phyloP scores from a whole-genome alignment of 1,140 invertebrate species.

The Drosophila elegans region DNA sequence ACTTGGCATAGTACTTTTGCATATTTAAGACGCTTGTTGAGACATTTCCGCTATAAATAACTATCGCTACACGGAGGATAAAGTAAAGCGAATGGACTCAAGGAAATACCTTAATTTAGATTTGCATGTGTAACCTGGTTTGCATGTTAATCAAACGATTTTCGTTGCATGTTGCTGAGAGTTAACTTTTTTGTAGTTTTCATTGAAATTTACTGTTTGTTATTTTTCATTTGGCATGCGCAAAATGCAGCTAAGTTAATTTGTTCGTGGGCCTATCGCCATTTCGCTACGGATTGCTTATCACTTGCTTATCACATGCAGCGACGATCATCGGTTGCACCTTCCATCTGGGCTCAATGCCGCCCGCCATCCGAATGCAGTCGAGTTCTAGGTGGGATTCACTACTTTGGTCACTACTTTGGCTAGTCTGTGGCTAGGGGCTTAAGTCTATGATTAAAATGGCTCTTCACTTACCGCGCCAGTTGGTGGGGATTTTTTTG shows the following conservation, averaged over 20 bases:
- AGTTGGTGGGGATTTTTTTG: constrained; percentile 53
- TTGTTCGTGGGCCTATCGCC: constrained; percentile 51
- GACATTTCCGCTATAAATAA: constrained; percentile 70
- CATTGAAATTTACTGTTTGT: constrained; percentile 26
- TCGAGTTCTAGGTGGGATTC: constrained; percentile 46
- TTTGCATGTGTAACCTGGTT: constrained; percentile 33
- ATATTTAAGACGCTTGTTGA: constrained; percentile 60
- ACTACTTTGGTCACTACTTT: constrained; percentile 49
- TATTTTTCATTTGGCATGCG: constrained; percentile 64
- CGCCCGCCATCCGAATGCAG: constrained; percentile 40
- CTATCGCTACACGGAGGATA: constrained; percentile 24
- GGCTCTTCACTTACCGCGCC: constrained; percentile 76
- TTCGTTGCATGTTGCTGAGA: constrained; percentile 54
- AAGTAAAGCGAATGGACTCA: constrained; percentile 27
- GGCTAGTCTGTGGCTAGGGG: constrained; percentile 52
- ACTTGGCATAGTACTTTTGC: constrained; percentile 26
- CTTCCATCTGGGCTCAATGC: constrained; percentile 20
- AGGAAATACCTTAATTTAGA: constrained; percentile 24
- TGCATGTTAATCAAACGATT: constrained; percentile 33
- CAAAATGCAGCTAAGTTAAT: constrained; percentile 70
- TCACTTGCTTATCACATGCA: constrained; percentile 53
- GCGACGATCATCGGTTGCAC: constrained; percentile 29
- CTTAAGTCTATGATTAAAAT: constrained; percentile 59
- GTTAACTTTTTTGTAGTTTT: constrained; percentile 13
- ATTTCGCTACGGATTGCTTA: constrained; percentile 44